Evolutionary conservation across 1,140 invertebrate species (phyloP).

Genomic region (Andricus grossulariae): DNA sequence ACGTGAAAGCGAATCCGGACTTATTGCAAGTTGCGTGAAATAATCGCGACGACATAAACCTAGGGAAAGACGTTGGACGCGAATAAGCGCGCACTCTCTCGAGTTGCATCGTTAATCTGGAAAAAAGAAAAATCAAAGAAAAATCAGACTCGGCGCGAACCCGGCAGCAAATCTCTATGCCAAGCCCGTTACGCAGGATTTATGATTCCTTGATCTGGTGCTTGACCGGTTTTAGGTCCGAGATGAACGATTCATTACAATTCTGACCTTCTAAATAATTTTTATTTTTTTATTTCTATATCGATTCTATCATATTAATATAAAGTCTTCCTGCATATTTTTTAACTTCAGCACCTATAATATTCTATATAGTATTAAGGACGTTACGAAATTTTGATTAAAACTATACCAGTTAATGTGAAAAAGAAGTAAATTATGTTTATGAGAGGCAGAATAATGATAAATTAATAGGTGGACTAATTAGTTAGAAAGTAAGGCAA

Average conservation of each 20-base stretch:
- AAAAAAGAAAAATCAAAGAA: slow-evolving; percentile 44
- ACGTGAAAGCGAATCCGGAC: slow-evolving; percentile 49
- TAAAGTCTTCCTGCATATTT: no score
- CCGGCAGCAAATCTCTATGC: slow-evolving; percentile 51
- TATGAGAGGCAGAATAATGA: neutral
- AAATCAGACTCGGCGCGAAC: slow-evolving; percentile 44
- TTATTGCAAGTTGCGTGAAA: slow-evolving; percentile 38
- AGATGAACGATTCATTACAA: slow-evolving; percentile 31
- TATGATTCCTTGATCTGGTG: slow-evolving; percentile 59
- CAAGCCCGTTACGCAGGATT: slow-evolving; percentile 60
- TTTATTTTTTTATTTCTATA: neutral
- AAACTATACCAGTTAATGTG: no score
- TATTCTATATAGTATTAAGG: no score
- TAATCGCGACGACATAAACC: slow-evolving; percentile 39
- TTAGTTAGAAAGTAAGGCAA: slow-evolving; percentile 26
- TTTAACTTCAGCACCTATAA: no score
- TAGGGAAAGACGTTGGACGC: slow-evolving; percentile 42
- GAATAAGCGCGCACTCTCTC: slow-evolving; percentile 40
- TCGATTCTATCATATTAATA: no score
- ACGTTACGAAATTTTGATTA: no score
- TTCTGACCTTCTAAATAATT: neutral
- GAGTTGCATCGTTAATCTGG: slow-evolving; percentile 46
- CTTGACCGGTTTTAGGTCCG: slow-evolving; percentile 65
- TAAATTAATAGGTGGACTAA: slow-evolving; percentile 15
- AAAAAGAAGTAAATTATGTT: no score